A percentile compares a stretch with the other conserved stretches of the same genome.
These are phyloP conservation scores for Graphium colonna DNA, from an alignment of 2,888 invertebrate genomes.

Conservation along the genomic window DNA sequence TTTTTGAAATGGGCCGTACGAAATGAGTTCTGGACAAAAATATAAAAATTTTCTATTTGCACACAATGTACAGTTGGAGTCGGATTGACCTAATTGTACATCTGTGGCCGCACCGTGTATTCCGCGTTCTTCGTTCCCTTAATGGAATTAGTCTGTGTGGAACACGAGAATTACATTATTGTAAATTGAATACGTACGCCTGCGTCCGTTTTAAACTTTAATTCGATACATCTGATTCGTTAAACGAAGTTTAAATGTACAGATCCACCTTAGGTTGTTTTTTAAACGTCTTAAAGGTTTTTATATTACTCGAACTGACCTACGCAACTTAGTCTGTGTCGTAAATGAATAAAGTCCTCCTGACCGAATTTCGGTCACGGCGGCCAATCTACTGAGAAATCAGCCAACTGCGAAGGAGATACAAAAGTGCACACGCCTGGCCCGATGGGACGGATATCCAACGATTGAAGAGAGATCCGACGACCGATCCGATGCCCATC, in stretches of 20 bases:
- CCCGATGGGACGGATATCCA: no score
- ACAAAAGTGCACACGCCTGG: no score
- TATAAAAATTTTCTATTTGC: constrained; percentile 22
- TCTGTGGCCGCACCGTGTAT: constrained; percentile 20
- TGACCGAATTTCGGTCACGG: no score
- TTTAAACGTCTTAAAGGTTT: no score
- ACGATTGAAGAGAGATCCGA: no score
- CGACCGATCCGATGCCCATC: no score
- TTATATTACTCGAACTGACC: no score
- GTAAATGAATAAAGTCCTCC: no score
- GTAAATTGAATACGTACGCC: background rate
- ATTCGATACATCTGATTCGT: background rate
- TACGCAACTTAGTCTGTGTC: no score
- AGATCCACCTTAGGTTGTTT: no score
- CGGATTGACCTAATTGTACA: constrained; percentile 37
- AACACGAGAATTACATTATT: constrained; percentile 7
- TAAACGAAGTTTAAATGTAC: background rate
- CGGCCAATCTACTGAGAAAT: no score
- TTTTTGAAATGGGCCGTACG: background rate
- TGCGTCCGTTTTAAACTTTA: background rate
- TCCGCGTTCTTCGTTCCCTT: constrained; percentile 13
- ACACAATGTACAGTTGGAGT: constrained; percentile 14
- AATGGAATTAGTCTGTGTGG: constrained; percentile 8
- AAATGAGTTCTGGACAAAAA: constrained; percentile 15
- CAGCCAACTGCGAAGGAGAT: no score